phyloP scores from a whole-genome alignment of 2,888 invertebrate species.

The Harpalus rubripes region DNA sequence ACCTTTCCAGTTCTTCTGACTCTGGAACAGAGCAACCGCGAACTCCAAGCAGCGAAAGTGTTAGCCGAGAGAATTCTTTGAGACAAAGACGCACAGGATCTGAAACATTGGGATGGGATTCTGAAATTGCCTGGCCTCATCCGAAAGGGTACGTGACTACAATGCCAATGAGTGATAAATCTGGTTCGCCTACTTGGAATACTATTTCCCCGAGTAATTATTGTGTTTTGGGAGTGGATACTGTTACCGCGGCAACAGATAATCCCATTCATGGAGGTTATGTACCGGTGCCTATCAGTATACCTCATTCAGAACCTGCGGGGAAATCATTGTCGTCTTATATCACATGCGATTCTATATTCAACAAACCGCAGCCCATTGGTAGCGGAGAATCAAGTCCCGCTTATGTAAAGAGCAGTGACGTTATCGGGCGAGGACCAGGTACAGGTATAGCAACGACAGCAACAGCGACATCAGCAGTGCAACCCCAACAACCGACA shows the following conservation, averaged over 20 bases:
- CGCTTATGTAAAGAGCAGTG: slow-evolving; percentile 72
- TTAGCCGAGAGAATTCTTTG: slow-evolving; percentile 71
- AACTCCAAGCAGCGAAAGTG: slow-evolving; percentile 71
- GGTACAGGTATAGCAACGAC: slow-evolving; percentile 60
- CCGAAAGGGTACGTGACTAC: slow-evolving; percentile 71
- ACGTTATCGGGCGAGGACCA: slow-evolving; percentile 67
- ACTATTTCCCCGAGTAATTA: slow-evolving; percentile 70
- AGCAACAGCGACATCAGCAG: background rate
- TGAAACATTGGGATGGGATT: slow-evolving; percentile 59
- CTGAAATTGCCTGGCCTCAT: slow-evolving; percentile 69
- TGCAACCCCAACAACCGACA: background rate
- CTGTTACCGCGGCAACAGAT: slow-evolving; percentile 48
- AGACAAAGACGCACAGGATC: slow-evolving; percentile 69
- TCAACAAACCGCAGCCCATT: slow-evolving; percentile 45
- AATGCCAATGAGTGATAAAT: slow-evolving; percentile 69
- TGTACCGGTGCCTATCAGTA: slow-evolving; percentile 56
- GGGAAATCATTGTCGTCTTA: slow-evolving; percentile 66
- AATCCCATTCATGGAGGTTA: slow-evolving; percentile 68
- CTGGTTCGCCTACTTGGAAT: slow-evolving; percentile 64
- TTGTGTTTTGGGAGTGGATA: slow-evolving; percentile 73
- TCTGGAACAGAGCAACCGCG: slow-evolving; percentile 77
- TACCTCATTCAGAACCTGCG: slow-evolving; percentile 46
- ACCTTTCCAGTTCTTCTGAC: slow-evolving; percentile 78
- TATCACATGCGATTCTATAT: slow-evolving; percentile 69
- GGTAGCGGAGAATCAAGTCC: slow-evolving; percentile 44